A percentile compares a stretch with the other conserved stretches of the same genome.
Conservation (phyloP, 1,140 invertebrate species). For the Tetramorium parvispinum region DNA sequence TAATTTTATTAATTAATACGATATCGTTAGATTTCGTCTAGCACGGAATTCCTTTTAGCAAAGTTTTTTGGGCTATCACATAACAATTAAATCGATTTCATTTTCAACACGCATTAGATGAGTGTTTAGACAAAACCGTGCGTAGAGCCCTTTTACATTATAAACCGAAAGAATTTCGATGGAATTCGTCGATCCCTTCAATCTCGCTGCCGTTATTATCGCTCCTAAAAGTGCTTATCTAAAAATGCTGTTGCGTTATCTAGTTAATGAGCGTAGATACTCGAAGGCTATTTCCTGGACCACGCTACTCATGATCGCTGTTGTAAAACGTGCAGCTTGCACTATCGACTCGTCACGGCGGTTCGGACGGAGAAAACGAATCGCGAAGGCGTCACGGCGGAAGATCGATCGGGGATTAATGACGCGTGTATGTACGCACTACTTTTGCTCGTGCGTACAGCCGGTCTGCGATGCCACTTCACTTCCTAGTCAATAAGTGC, state of each 20-base stretch:
- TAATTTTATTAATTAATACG: not conserved
- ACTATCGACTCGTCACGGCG: constrained; percentile 21
- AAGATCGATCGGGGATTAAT: constrained; percentile 72
- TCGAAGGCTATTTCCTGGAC: constrained; percentile 23
- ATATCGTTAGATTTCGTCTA: not conserved
- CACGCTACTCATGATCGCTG: not conserved
- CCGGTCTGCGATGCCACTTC: constrained; percentile 52
- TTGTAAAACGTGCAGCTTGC: constrained; percentile 14
- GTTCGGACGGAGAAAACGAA: constrained; percentile 51
- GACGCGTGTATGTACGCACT: constrained; percentile 60
- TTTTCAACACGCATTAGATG: not conserved
- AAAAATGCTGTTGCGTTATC: constrained; percentile 47
- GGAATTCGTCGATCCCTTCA: not conserved
- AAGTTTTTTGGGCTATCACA: not conserved
- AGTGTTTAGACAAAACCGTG: not conserved
- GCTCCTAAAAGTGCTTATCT: constrained; percentile 24
- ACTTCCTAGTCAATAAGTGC: constrained; percentile 65
- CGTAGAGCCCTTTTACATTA: not conserved
- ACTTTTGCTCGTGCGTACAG: constrained; percentile 50
- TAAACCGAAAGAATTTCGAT: constrained; percentile 42
- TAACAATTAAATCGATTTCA: constrained; percentile 6
- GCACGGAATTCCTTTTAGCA: constrained; percentile 30
- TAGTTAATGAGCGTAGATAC: constrained; percentile 36
- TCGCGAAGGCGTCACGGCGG: constrained; percentile 60
- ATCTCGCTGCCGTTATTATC: not conserved